These are phyloP conservation scores for Calephelis perditalis DNA, from an alignment of 2,888 invertebrate species.

Conservation along the genomic window DNA sequence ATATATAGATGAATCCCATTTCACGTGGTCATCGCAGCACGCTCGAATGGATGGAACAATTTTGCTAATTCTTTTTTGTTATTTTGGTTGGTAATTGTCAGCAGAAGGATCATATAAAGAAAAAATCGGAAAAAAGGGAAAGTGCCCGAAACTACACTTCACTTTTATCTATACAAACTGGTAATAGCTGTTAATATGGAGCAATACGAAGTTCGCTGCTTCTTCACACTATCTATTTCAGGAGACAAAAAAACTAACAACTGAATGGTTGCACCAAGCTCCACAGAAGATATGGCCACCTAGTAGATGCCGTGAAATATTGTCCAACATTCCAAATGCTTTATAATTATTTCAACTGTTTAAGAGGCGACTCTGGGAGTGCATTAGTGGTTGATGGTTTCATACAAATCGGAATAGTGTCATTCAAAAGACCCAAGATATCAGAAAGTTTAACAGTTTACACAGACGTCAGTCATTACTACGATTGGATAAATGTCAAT, in stretches of 20 bases:
- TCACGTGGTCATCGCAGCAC: no score
- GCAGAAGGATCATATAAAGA: no score
- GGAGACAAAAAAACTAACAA: neutral
- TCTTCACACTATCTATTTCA: neutral
- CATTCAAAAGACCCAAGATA: slow-evolving; percentile 26
- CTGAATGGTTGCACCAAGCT: neutral
- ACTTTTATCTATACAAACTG: no score
- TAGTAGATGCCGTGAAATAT: neutral
- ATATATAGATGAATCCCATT: no score
- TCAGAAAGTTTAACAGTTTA: slow-evolving; percentile 3
- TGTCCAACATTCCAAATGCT: neutral
- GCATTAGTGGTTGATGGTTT: slow-evolving; percentile 21
- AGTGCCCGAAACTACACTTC: no score
- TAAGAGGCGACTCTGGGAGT: slow-evolving; percentile 10
- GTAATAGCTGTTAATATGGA: no score
- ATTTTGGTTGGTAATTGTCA: no score
- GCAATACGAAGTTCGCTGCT: no score
- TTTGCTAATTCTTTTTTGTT: no score
- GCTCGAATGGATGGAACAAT: no score
- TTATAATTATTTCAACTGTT: neutral
- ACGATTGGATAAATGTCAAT: neutral
- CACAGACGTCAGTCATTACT: neutral
- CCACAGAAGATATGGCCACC: slow-evolving; percentile 8
- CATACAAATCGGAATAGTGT: slow-evolving; percentile 16
- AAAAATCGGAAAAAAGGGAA: no score